These are phyloP conservation scores for Amphibalanus amphitrite DNA, from an alignment of 1,140 invertebrate species.

Conservation along the genomic window DNA sequence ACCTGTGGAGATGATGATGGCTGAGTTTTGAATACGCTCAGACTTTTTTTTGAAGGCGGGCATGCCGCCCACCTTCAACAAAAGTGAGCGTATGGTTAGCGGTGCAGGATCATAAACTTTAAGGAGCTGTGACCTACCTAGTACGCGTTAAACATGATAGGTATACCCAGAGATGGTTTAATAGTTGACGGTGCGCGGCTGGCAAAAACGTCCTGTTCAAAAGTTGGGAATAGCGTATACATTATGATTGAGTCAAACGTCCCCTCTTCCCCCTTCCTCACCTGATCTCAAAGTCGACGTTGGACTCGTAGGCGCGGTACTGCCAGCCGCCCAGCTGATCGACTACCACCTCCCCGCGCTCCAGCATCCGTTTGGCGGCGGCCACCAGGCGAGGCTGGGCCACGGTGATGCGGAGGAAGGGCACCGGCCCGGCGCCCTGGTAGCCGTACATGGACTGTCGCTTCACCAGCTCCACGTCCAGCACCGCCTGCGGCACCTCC, in stretches of 20 bases:
- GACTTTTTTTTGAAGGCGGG: too few species aligned
- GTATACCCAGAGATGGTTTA: too few species aligned
- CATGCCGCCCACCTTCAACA: too few species aligned
- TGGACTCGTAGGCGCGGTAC: constrained; percentile 72
- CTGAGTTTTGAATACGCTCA: neutral
- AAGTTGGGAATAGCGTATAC: too few species aligned
- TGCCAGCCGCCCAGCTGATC: constrained; percentile 27
- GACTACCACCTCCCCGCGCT: constrained; percentile 37
- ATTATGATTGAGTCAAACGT: too few species aligned
- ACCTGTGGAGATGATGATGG: constrained; percentile 37
- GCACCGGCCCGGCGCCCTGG: constrained; percentile 49
- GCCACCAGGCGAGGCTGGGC: constrained; percentile 70
- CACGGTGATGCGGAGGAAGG: constrained; percentile 76
- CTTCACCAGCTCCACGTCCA: constrained; percentile 62
- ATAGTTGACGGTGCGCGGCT: too few species aligned
- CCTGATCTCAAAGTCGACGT: constrained; percentile 95
- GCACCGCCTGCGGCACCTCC: constrained; percentile 56
- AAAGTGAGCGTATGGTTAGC: too few species aligned
- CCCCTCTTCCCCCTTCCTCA: constrained; percentile 24
- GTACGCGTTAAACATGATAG: too few species aligned
- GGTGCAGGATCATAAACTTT: too few species aligned
- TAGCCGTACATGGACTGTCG: constrained; percentile 81
- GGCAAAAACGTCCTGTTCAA: too few species aligned
- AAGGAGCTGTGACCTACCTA: too few species aligned
- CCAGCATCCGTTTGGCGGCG: constrained; percentile 62